Evolutionary conservation across 2,113 vertebrate genomes (phyloP).

Genomic region (Hipposideros armiger): DNA sequence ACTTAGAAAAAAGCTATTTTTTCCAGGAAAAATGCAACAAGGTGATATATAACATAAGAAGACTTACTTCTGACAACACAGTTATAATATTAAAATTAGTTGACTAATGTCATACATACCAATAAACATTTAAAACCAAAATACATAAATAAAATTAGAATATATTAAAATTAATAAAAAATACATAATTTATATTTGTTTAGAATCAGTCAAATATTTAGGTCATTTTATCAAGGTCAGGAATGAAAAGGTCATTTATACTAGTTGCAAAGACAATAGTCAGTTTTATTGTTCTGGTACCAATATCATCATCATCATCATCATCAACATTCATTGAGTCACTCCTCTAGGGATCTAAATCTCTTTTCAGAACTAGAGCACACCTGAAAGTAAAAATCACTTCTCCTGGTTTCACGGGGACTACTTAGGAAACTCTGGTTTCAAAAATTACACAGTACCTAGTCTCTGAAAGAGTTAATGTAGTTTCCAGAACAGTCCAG

Average conservation of each 20-base stretch:
- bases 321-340: constrained; percentile 15
- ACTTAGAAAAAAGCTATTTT: not conserved
- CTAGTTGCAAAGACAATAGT: not conserved
- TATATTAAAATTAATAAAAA: not conserved
- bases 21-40: not conserved
- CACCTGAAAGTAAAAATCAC: constrained; percentile 67
- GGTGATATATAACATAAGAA: not conserved
- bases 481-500: constrained; percentile 52
- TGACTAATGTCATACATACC: not conserved
- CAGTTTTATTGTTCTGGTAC: not conserved
- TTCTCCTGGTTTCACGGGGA: constrained; percentile 53
- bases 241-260: constrained; percentile 20
- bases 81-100: not conserved
- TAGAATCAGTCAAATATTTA: constrained; percentile 34
- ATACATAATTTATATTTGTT: not conserved
- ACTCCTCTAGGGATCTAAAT: constrained; percentile 8
- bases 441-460: not conserved
- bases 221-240: not conserved
- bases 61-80: not conserved
- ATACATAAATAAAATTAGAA: not conserved
- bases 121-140: not conserved
- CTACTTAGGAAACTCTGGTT: constrained; percentile 20
- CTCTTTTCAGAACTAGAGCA: constrained; percentile 13
- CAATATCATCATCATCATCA: not conserved
- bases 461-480: constrained; percentile 70